Percentiles rank a stretch among this genome's conserved stretches.
Conservation (phyloP, 1,140 invertebrate species). For the Trissolcus basalis region DNA sequence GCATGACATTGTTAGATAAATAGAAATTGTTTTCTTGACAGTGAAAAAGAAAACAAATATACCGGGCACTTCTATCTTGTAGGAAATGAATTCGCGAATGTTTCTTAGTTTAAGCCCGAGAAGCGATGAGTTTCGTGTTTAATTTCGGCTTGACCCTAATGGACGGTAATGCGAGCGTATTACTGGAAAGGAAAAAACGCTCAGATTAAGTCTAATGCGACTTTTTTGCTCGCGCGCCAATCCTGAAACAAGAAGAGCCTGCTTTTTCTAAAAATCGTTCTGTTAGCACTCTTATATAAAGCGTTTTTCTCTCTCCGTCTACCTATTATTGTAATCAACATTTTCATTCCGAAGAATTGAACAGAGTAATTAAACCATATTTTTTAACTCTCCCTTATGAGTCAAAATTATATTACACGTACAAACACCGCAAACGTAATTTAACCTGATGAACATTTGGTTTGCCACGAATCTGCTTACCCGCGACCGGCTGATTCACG, state of each 20-base stretch:
- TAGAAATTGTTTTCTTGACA: constrained; percentile 7
- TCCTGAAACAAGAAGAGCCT: constrained; percentile 11
- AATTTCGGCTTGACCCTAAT: constrained; percentile 28
- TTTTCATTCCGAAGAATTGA: constrained; percentile 2
- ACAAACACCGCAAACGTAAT: too few species aligned
- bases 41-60: neutral
- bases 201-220: constrained; percentile 34
- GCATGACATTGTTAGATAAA: constrained; percentile 17
- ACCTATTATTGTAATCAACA: neutral
- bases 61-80: constrained; percentile 14
- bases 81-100: constrained; percentile 31
- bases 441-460: too few species aligned
- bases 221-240: constrained; percentile 18
- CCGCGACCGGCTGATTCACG: too few species aligned
- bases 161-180: constrained; percentile 37
- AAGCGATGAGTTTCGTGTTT: constrained; percentile 21
- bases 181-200: constrained; percentile 29
- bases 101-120: constrained; percentile 32
- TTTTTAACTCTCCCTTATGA: too few species aligned
- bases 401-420: too few species aligned
- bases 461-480: too few species aligned
- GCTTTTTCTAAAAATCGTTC: constrained; percentile 5
- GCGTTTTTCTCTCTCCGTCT: neutral
- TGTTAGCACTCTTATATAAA: constrained; percentile 4
- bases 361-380: too few species aligned